Evolutionary conservation across 2,113 vertebrate genomes (phyloP).

Genomic region (Periophthalmodon schlosseri): DNA sequence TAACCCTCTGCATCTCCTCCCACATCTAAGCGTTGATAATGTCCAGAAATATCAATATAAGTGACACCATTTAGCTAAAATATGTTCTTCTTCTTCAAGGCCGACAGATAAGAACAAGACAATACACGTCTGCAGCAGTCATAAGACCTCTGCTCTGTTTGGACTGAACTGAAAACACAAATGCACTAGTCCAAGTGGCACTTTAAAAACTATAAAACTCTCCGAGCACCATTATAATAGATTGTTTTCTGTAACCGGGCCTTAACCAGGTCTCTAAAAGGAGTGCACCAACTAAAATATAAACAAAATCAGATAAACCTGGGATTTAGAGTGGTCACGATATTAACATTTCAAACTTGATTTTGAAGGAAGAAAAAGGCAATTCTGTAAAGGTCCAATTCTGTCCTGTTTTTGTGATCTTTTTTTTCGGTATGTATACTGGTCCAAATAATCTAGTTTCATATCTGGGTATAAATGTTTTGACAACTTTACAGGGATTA

Average conservation of each 20-base stretch:
- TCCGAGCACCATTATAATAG: not conserved
- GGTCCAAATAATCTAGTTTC: no score
- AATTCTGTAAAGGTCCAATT: no score
- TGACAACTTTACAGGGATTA: no score
- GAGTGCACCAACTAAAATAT: not conserved
- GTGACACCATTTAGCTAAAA: constrained; percentile 9
- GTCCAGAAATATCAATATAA: not conserved
- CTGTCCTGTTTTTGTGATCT: no score
- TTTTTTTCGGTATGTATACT: no score
- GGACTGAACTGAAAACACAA: not conserved
- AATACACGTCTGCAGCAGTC: not conserved
- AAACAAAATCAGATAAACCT: no score
- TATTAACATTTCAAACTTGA: no score
- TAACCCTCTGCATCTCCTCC: constrained; percentile 16
- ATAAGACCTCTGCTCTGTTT: not conserved
- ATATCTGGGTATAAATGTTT: no score
- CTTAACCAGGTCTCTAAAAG: not conserved
- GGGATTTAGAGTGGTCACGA: no score
- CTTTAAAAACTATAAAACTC: not conserved
- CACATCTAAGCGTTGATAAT: constrained; percentile 32
- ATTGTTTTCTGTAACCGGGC: not conserved
- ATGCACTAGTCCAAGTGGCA: not conserved
- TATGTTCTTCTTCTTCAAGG: constrained; percentile 24
- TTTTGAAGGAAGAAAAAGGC: no score
- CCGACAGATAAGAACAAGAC: constrained; percentile 12